Conservation (phyloP, 2,888 invertebrate genomes). For the Chrysolina oricalcia region DNA sequence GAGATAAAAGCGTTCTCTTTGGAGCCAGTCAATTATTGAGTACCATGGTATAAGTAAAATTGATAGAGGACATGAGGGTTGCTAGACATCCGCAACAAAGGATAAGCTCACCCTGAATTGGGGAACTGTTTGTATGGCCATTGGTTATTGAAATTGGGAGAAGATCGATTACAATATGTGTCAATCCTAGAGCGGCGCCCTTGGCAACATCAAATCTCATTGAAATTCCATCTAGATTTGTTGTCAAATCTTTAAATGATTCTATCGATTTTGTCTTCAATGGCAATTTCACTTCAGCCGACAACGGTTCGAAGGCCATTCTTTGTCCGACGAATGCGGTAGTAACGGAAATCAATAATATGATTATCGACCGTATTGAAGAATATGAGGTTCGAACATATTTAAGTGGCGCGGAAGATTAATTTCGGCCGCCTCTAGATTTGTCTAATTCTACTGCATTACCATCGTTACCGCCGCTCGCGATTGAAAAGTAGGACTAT, state of each 20-base stretch:
- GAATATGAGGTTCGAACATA: neutral
- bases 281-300: neutral
- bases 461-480: neutral
- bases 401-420: too few species aligned
- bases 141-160: neutral
- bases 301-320: neutral
- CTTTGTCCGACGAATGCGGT: neutral
- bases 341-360: too few species aligned
- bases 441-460: neutral
- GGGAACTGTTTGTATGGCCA: neutral
- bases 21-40: constrained; percentile 11
- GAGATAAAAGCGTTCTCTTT: constrained; percentile 49
- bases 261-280: neutral
- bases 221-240: neutral
- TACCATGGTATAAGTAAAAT: neutral
- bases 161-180: too few species aligned
- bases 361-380: neutral
- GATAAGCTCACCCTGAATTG: neutral
- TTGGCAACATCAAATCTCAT: neutral
- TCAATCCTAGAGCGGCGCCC: too few species aligned
- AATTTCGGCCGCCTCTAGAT: too few species aligned
- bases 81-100: neutral
- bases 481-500: neutral
- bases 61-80: neutral
- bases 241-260: neutral